Evolutionary conservation across 2,113 vertebrate genomes (phyloP).

Genomic region (Aspidoscelis tigris): DNA sequence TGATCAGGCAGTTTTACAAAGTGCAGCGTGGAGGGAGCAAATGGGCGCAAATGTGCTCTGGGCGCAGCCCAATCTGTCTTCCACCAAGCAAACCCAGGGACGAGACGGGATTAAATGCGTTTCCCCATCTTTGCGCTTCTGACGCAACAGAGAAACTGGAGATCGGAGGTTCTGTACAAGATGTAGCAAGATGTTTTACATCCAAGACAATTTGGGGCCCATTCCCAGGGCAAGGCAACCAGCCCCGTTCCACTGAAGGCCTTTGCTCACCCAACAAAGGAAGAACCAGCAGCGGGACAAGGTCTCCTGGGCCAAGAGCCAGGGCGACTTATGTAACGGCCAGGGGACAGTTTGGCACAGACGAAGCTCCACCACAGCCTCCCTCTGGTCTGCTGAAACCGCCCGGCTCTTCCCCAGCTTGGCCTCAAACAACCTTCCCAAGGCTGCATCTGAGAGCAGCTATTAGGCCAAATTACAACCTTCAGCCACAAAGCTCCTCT

Average conservation of each 20-base stretch:
- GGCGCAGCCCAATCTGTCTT: too few species aligned
- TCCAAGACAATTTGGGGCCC: background rate
- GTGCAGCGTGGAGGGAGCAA: too few species aligned
- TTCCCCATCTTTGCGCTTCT: too few species aligned
- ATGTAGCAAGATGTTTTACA: background rate
- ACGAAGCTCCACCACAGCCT: accelerated
- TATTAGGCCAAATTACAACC: background rate
- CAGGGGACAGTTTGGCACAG: background rate
- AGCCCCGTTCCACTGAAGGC: too few species aligned
- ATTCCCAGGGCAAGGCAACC: background rate
- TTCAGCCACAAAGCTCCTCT: background rate
- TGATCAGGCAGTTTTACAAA: too few species aligned
- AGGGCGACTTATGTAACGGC: background rate
- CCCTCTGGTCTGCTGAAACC: too few species aligned
- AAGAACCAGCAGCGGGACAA: too few species aligned
- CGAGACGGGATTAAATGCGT: too few species aligned
- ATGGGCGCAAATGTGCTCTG: too few species aligned
- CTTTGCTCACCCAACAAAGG: background rate
- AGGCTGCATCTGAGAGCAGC: too few species aligned
- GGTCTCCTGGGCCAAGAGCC: background rate
- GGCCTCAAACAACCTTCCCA: background rate
- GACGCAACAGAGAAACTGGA: too few species aligned
- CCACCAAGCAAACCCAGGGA: too few species aligned
- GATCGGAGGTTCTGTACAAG: background rate
- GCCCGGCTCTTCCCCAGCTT: background rate